Percentiles rank a stretch among this genome's conserved stretches.
Conservation (phyloP, 2,797 vertebrate species). For the Saxicola maurus region DNA sequence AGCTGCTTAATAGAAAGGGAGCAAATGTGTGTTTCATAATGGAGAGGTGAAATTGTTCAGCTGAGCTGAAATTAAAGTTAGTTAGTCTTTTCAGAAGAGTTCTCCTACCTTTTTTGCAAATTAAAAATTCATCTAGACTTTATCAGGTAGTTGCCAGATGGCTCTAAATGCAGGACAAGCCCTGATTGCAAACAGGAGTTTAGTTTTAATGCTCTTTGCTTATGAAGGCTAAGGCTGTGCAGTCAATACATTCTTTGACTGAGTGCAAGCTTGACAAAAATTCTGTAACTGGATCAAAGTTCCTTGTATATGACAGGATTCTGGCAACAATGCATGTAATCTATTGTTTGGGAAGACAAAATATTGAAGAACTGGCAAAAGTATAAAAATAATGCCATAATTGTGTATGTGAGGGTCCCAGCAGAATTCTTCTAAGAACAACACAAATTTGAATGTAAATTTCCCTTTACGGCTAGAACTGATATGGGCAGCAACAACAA, state of each 20-base stretch:
- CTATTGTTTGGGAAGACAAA: conserved; percentile 19
- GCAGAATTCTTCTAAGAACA: not conserved
- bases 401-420: not conserved
- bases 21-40: not conserved
- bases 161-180: not conserved
- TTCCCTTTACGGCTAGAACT: not conserved
- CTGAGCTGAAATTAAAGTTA: not conserved
- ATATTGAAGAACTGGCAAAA: not conserved
- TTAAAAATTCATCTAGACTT: not conserved
- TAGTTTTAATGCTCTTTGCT: not conserved
- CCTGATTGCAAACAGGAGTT: not conserved
- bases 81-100: not conserved
- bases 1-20: not conserved
- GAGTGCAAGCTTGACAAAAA: not conserved
- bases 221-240: not conserved
- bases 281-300: conserved; percentile 5
- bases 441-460: not conserved
- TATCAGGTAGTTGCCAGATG: not conserved
- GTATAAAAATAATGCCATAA: not conserved
- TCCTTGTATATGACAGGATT: not conserved
- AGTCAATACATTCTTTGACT: not conserved
- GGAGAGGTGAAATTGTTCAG: not conserved
- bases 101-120: not conserved
- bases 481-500: not conserved
- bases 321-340: not conserved